A percentile compares a stretch with the other conserved stretches of the same genome.
Conservation (phyloP, 2,797 vertebrate genomes). For the Anguilla marmorata region DNA sequence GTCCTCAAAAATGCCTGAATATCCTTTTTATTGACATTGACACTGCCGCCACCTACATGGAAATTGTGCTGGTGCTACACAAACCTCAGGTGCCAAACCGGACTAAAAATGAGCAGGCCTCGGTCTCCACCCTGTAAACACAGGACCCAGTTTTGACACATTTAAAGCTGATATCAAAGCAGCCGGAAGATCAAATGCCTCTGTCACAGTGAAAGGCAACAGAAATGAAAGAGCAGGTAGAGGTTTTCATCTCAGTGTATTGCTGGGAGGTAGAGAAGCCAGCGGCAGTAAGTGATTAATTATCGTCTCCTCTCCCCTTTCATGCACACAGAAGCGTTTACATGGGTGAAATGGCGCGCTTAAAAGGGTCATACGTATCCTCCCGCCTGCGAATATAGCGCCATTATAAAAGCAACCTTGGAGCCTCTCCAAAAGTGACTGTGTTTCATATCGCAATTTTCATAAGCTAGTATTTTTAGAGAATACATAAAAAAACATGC, state of each 20-base stretch:
- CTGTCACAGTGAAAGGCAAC: conserved; percentile 18
- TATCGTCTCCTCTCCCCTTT: background rate
- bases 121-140: background rate
- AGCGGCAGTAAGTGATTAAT: conserved; percentile 21
- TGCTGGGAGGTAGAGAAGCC: conserved; percentile 4
- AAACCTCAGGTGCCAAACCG: conserved; percentile 27
- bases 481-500: background rate
- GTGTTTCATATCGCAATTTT: background rate
- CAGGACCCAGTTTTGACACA: conserved; percentile 17
- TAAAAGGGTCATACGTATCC: background rate
- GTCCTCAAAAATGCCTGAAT: background rate
- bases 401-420: background rate
- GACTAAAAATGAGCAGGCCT: background rate
- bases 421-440: background rate
- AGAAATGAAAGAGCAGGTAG: conserved; percentile 27
- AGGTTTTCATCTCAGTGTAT: conserved; percentile 14
- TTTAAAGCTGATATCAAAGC: conserved; percentile 27
- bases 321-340: background rate
- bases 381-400: background rate
- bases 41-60: background rate
- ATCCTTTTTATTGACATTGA: background rate
- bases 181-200: conserved; percentile 27
- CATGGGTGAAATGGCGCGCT: background rate
- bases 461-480: background rate
- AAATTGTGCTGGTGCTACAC: background rate